phyloP scores from a whole-genome alignment of 2,888 invertebrate genomes.

The Drosophila neutralis region DNA sequence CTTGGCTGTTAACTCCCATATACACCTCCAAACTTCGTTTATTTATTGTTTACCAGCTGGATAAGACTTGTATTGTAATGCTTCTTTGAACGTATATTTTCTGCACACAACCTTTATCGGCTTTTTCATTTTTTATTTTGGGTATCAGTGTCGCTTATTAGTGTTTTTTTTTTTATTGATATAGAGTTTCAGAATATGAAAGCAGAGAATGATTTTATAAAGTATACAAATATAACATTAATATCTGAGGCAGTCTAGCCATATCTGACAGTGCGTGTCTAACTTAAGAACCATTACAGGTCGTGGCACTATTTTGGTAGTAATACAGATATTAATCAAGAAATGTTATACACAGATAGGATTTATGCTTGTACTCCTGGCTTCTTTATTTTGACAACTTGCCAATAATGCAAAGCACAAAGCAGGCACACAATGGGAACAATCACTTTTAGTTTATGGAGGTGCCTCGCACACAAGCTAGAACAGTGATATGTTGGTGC shows the following conservation, averaged over 20 bases:
- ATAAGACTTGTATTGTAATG: not conserved
- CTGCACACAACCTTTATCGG: not conserved
- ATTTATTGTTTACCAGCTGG: slow-evolving; percentile 28
- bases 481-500: slow-evolving; percentile 32
- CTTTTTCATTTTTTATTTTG: not conserved
- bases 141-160: not conserved
- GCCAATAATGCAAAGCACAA: slow-evolving; percentile 5
- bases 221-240: not conserved
- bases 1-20: slow-evolving; percentile 6
- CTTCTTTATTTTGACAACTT: not conserved
- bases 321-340: not conserved
- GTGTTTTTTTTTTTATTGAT: not conserved
- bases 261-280: not conserved
- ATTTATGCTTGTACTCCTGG: not conserved
- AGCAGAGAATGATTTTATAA: not conserved
- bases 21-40: slow-evolving; percentile 14
- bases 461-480: not conserved
- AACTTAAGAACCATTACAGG: not conserved
- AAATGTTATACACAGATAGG: not conserved
- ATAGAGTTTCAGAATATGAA: not conserved
- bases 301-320: not conserved
- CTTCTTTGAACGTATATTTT: not conserved
- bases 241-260: not conserved
- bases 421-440: not conserved
- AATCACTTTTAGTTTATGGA: slow-evolving; percentile 10